Conservation (phyloP, 2,888 invertebrate genomes). For the Spatulosminthurus flaviceps region DNA sequence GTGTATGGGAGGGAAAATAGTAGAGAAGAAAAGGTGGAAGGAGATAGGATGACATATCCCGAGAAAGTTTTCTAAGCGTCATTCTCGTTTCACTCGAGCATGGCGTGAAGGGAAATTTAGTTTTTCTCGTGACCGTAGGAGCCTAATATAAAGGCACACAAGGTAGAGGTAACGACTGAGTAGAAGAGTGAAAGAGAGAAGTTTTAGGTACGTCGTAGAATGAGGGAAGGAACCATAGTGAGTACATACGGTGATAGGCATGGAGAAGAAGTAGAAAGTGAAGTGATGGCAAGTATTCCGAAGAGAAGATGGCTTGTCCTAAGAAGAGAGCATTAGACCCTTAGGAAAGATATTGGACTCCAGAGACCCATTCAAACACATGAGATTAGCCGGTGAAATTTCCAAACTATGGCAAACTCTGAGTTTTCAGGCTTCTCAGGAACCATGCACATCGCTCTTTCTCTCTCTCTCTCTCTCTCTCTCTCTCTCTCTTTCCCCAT, state of each 20-base stretch:
- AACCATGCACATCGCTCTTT: neutral
- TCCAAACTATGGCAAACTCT: conserved; percentile 49
- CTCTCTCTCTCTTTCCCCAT: conserved; percentile 41
- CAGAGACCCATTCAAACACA: conserved; percentile 61
- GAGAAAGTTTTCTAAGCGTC: neutral
- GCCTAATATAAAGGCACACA: conserved; percentile 38
- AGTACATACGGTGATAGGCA: conserved; percentile 23
- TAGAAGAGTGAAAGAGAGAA: conserved; percentile 41
- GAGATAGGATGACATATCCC: conserved; percentile 9
- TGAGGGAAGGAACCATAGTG: neutral
- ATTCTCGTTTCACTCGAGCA: conserved; percentile 24
- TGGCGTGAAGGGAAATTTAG: conserved; percentile 37
- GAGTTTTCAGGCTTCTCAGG: neutral
- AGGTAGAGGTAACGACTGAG: conserved; percentile 44
- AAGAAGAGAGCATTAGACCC: conserved; percentile 62
- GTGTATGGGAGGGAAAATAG: neutral
- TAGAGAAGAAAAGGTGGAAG: neutral
- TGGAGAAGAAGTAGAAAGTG: conserved; percentile 41
- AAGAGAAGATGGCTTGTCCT: conserved; percentile 60
- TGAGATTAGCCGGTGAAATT: conserved; percentile 64
- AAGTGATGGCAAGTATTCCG: conserved; percentile 46
- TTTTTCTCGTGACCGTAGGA: conserved; percentile 33
- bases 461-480: conserved; percentile 32
- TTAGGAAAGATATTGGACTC: conserved; percentile 61
- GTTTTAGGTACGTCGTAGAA: conserved; percentile 31